These are phyloP conservation scores for Drosophila ohnishii DNA, from an alignment of 1,140 invertebrate species.

Conservation along the genomic window DNA sequence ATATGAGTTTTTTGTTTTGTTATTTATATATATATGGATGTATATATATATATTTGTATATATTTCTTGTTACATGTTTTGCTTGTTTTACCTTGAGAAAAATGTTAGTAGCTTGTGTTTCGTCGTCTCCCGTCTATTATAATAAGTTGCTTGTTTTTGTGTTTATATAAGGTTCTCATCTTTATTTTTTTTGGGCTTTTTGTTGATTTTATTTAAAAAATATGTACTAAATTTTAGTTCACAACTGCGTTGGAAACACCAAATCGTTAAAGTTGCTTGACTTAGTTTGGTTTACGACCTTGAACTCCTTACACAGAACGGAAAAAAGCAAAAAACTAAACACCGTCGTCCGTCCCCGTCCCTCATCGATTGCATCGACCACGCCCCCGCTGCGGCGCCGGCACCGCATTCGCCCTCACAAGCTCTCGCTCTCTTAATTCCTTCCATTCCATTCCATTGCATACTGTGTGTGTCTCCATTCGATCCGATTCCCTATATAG, in stretches of 20 bases:
- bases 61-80: conserved; percentile 69
- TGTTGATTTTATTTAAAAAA: conserved; percentile 70
- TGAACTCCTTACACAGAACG: conserved; percentile 48
- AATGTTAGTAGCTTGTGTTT: conserved; percentile 66
- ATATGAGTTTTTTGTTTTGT: conserved; percentile 56
- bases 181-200: conserved; percentile 48
- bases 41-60: conserved; percentile 52
- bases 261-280: conserved; percentile 74
- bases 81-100: conserved; percentile 71
- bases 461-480: conserved; percentile 8
- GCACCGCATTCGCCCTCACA: conserved; percentile 46
- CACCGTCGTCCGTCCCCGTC: conserved; percentile 8
- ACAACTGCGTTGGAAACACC: conserved; percentile 80
- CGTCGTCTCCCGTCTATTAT: conserved; percentile 33
- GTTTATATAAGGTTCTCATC: conserved; percentile 25
- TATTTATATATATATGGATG: conserved; percentile 8
- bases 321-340: conserved; percentile 20
- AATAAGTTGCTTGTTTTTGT: conserved; percentile 28
- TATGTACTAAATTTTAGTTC: conserved; percentile 80
- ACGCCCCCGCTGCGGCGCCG: conserved; percentile 52
- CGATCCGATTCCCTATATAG: conserved; percentile 50
- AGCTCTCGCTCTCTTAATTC: conserved; percentile 29
- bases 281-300: conserved; percentile 75
- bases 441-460: conserved; percentile 21
- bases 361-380: conserved; percentile 21